These are phyloP conservation scores for Entosphenus tridentatus DNA, from an alignment of 2,113 vertebrate species.

Conservation along the genomic window DNA sequence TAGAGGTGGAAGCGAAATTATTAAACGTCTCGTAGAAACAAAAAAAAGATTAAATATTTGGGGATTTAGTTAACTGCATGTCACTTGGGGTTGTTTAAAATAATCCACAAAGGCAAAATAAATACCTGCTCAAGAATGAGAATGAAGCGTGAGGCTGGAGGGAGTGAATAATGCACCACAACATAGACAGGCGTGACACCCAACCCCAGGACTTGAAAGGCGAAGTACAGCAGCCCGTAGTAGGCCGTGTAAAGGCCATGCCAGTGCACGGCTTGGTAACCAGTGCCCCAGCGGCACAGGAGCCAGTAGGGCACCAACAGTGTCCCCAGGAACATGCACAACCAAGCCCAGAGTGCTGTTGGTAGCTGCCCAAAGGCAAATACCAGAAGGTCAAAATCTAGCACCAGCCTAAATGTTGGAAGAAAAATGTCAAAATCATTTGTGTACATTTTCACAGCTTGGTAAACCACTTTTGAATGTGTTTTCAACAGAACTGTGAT, in stretches of 20 bases:
- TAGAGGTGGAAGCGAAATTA: background rate
- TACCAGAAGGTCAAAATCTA: slow-evolving; percentile 63
- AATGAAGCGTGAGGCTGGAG: slow-evolving; percentile 60
- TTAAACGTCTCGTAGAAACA: background rate
- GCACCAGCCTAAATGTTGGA: slow-evolving; percentile 38
- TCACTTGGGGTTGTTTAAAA: no score
- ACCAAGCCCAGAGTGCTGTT: slow-evolving; percentile 49
- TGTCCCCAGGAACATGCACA: slow-evolving; percentile 53
- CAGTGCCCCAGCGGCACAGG: slow-evolving; percentile 42
- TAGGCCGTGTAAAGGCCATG: slow-evolving; percentile 21
- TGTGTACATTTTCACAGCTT: background rate
- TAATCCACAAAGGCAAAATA: no score
- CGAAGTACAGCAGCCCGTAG: slow-evolving; percentile 28
- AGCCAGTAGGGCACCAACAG: slow-evolving; percentile 47
- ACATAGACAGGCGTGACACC: slow-evolving; percentile 46
- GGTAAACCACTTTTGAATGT: background rate
- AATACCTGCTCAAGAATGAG: slow-evolving; percentile 71
- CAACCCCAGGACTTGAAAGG: slow-evolving; percentile 43
- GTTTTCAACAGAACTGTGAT: slow-evolving; percentile 7
- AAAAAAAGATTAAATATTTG: no score
- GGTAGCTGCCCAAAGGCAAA: slow-evolving; percentile 59
- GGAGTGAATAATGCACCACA: slow-evolving; percentile 35
- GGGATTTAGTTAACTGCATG: no score
- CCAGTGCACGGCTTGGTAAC: slow-evolving; percentile 24
- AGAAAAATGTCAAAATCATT: slow-evolving; percentile 5